phyloP scores from a whole-genome alignment of 2,888 invertebrate species.

The Drosophila neonasuta region DNA sequence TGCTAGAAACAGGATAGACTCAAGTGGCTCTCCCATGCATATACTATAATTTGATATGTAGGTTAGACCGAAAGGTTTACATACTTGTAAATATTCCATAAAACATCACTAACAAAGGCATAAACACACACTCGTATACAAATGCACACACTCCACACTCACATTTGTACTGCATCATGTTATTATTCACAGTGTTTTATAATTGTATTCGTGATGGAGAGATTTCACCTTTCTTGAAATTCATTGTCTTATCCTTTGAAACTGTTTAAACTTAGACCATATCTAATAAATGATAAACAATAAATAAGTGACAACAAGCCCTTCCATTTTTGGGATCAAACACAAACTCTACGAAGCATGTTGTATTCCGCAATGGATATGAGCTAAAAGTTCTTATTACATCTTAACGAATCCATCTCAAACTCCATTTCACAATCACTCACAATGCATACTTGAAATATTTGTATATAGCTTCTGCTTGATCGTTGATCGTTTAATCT shows the following conservation, averaged over 20 bases:
- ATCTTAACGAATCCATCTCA: background rate
- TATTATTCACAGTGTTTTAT: slow-evolving; percentile 38
- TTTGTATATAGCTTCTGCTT: slow-evolving; percentile 61
- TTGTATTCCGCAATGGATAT: slow-evolving; percentile 25
- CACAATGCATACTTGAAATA: slow-evolving; percentile 16
- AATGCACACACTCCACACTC: slow-evolving; percentile 15
- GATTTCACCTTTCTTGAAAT: slow-evolving; percentile 76
- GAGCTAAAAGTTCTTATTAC: slow-evolving; percentile 5
- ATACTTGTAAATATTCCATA: slow-evolving; percentile 61
- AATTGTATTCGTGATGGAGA: slow-evolving; percentile 56
- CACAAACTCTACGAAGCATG: slow-evolving; percentile 26
- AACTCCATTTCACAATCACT: slow-evolving; percentile 8
- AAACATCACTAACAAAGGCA: slow-evolving; percentile 41
- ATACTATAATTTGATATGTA: background rate
- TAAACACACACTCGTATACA: slow-evolving; percentile 26
- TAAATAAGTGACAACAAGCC: slow-evolving; percentile 3
- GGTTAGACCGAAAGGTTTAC: slow-evolving; percentile 14
- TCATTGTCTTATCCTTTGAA: slow-evolving; percentile 23
- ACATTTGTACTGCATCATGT: slow-evolving; percentile 47
- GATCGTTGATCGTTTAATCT: slow-evolving; percentile 56
- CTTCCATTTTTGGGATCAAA: slow-evolving; percentile 15
- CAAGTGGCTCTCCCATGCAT: slow-evolving; percentile 4
- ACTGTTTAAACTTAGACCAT: background rate
- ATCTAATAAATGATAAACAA: slow-evolving; percentile 5
- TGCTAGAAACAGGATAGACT: slow-evolving; percentile 1